Base-by-base conservation (phyloP, 2,888 invertebrate genomes). In the Cryptus armator region DNA sequence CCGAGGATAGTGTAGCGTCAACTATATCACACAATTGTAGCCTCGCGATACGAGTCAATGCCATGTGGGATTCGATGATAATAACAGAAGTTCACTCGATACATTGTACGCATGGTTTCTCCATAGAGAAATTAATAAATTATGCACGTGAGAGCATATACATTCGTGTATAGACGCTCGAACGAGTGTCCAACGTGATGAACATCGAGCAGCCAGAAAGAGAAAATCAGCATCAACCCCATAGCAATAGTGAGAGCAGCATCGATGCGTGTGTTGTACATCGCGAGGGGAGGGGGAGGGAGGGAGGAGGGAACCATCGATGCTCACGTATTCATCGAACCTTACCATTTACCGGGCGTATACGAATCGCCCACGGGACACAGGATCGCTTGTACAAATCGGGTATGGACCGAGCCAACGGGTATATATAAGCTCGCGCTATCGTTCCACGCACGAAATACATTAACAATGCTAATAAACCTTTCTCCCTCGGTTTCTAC, bases 381-480 rank as follows among this genome's bases (percentile, higher is more conserved):
- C 70, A 71, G 71, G 78, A 86, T 75, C 83, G 77, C 72, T 84
- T 77, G 76, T 77, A 84, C 72, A 83, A 85, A 81, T 84, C 78
- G 67, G 56, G 71, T 53, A 80, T 84, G 75, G 78, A 56, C 80
- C 81, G 62, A 62, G 56, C 80, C 68, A 84, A 48, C 74, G 24
- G 59, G 46, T 48, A 19, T 53, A 43, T 53, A 44, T 51, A 83
- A 44, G 56, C 29, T 74, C 64, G 68, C 74, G 68, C 76, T 72
- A 74, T 77, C 77, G 80, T 83, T 53, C 72, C 64, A 74, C 78
- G 64, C 75, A 86, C 88, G 83, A 85, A 84, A 88, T 86, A 77
- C 82, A 89, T 91, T 89, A 88, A 89, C 89, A 88, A 89, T 88
- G 88, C 86, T 88, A 88, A 90, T 90, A 89, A 88, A 87, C 87